A percentile compares a stretch with the other conserved stretches of the same genome.
Evolutionary conservation across 2,797 vertebrate species (phyloP).

Genomic region (Pangasius mekongensis): DNA sequence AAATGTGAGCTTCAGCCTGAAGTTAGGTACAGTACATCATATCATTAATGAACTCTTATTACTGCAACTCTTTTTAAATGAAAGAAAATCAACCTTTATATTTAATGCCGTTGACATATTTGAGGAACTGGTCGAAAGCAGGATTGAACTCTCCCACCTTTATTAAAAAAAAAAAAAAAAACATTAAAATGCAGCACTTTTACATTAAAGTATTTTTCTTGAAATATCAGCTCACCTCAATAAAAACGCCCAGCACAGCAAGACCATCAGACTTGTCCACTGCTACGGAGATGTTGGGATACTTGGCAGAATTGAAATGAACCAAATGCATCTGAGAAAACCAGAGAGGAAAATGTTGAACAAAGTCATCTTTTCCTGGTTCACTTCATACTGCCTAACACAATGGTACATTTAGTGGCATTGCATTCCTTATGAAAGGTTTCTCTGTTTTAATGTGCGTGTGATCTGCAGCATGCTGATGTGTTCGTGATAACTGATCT

Average conservation of each 20-base stretch:
- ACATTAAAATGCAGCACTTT: not conserved
- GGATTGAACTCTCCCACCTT: conserved; percentile 89
- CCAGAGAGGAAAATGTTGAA: conserved; percentile 41
- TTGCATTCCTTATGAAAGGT: not conserved
- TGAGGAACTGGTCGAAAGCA: conserved; percentile 86
- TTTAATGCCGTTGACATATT: conserved; percentile 81
- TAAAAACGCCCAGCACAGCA: conserved; percentile 88
- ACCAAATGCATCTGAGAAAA: conserved; percentile 90
- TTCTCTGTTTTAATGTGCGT: not conserved
- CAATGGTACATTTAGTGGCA: not conserved
- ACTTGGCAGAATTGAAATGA: conserved; percentile 94
- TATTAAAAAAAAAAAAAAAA: conserved; percentile 26
- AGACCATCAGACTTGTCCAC: conserved; percentile 87
- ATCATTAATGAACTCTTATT: not conserved
- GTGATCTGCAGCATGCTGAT: not conserved
- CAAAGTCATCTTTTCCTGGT: not conserved
- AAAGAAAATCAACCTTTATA: conserved; percentile 80
- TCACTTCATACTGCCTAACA: not conserved
- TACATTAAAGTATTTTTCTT: not conserved
- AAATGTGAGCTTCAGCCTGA: not conserved
- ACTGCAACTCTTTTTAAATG: not conserved
- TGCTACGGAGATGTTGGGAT: conserved; percentile 78
- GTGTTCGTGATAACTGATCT: not conserved
- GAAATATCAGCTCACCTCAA: conserved; percentile 82
- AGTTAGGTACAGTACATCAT: not conserved